phyloP scores from a whole-genome alignment of 1,140 invertebrate genomes.

The Diploscapter pachys region DNA sequence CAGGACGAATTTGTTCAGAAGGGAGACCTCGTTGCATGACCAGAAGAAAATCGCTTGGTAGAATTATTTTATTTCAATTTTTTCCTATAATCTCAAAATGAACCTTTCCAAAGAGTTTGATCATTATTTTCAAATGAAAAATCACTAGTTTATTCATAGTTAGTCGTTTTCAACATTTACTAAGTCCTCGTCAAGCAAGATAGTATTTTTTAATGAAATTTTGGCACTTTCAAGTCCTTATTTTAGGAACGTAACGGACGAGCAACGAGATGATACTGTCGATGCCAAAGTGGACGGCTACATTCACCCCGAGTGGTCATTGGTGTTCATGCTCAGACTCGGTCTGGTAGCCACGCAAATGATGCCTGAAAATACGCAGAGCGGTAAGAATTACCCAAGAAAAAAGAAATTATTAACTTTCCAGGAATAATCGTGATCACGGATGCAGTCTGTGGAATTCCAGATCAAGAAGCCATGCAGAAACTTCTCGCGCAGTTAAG shows the following conservation, averaged over 20 bases:
- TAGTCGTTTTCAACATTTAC: too few relatives aligned
- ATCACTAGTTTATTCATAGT: too few relatives aligned
- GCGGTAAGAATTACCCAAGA: constrained; percentile 58
- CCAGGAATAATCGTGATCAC: constrained; percentile 73
- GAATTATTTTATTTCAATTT: too few relatives aligned
- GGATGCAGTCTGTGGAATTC: constrained; percentile 76
- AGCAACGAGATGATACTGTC: not conserved
- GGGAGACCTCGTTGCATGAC: not conserved
- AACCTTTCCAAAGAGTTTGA: too few relatives aligned
- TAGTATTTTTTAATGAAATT: too few relatives aligned
- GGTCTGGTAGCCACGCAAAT: constrained; percentile 75
- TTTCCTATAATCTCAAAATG: too few relatives aligned
- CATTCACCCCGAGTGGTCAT: constrained; percentile 70
- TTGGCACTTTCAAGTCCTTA: not conserved
- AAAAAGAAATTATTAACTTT: not conserved
- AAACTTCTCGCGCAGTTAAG: constrained; percentile 73
- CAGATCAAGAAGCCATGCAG: constrained; percentile 73
- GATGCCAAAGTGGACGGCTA: constrained; percentile 39
- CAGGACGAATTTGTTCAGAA: not conserved
- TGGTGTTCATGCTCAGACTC: constrained; percentile 77
- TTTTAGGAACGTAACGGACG: constrained; percentile 8
- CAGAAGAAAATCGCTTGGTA: too few relatives aligned
- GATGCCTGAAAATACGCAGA: constrained; percentile 74
- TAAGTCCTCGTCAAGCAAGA: too few relatives aligned
- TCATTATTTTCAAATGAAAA: too few relatives aligned